phyloP scores from a whole-genome alignment of 2,888 invertebrate genomes.

The Sthenelais limicola region DNA sequence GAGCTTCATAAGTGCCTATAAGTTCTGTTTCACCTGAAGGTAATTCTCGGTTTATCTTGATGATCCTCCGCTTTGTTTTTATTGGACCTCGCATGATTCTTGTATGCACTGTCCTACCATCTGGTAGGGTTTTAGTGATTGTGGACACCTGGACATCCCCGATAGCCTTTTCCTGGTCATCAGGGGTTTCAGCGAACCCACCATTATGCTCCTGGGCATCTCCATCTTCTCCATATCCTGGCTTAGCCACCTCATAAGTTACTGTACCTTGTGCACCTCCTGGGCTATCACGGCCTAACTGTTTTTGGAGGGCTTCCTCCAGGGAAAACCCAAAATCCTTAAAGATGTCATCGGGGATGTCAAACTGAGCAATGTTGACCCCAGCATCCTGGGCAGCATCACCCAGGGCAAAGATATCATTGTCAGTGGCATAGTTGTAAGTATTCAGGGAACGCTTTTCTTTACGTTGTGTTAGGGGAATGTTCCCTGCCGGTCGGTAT shows the following conservation, averaged over 20 bases:
- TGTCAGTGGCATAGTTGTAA: slow-evolving; percentile 49
- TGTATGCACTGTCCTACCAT: slow-evolving; percentile 49
- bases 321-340: slow-evolving; percentile 46
- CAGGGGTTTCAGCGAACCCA: slow-evolving; percentile 4
- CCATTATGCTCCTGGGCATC: not conserved
- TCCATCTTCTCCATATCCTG: not conserved
- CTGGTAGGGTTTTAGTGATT: slow-evolving; percentile 46
- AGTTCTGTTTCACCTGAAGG: slow-evolving; percentile 47
- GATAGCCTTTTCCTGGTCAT: not conserved
- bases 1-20: slow-evolving; percentile 40
- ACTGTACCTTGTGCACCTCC: not conserved
- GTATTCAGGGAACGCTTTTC: slow-evolving; percentile 39
- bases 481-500: slow-evolving; percentile 24
- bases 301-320: slow-evolving; percentile 42
- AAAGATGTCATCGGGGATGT: slow-evolving; percentile 50
- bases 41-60: slow-evolving; percentile 45
- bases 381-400: slow-evolving; percentile 52
- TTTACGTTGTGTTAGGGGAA: not conserved
- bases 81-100: slow-evolving; percentile 49
- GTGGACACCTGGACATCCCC: slow-evolving; percentile 46
- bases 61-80: slow-evolving; percentile 42
- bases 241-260: not conserved
- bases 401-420: slow-evolving; percentile 52
- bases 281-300: slow-evolving; percentile 4
- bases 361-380: slow-evolving; percentile 36